Evolutionary conservation across 2,113 vertebrate species (phyloP), one percentile per base, ranked within the genome.

Genomic region (Microcebus murinus): DNA sequence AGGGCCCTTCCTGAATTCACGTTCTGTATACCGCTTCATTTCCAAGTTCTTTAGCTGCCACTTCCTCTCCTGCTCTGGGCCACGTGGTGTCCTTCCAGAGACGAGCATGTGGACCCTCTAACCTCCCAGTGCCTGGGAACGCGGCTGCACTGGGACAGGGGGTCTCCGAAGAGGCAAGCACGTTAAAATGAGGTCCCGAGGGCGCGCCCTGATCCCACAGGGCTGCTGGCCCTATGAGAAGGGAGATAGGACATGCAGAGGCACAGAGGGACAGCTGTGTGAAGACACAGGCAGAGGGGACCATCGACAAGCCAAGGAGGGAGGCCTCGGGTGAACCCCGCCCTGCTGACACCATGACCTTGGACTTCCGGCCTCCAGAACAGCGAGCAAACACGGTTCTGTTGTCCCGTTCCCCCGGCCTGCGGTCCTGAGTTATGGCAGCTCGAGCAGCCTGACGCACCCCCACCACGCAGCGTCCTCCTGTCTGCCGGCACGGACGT

Each of bases 391-490:
- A 14, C 3, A 3, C 7, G 2, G 1, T 3, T 45, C 29, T 42
- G 45, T 12, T 18, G 29, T 4, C 21, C 3, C 7, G 21, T 25
- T 21, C 25, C 34, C 7, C 52, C 74, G 0, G 1, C 9, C 52
- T 15, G 3, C 1, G 8, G 45, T 4, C 1, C n/a, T 36, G 17
- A 0, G 3, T 18, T 34, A 1, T 1, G 29, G 27, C 42, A 39
- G 70, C 27, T 1, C 6, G 11, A 13, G 31, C 4, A 36, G 39
- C 14, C 0, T 0, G 39, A n/a, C 0, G 0, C 9, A n/a, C 31
- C 29, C 15, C 42, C 27, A 1, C 42, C 27, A 1, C 4, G 34
- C 9, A 3, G 39, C 36, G 8, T 2, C 29, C 20, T 29, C 70
- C 15, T 0, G 1, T 13, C 82, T 20, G 27, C 77, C 74, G 1